Evolutionary conservation across 2,113 vertebrate species (phyloP).

Genomic region (Paralichthys olivaceus): DNA sequence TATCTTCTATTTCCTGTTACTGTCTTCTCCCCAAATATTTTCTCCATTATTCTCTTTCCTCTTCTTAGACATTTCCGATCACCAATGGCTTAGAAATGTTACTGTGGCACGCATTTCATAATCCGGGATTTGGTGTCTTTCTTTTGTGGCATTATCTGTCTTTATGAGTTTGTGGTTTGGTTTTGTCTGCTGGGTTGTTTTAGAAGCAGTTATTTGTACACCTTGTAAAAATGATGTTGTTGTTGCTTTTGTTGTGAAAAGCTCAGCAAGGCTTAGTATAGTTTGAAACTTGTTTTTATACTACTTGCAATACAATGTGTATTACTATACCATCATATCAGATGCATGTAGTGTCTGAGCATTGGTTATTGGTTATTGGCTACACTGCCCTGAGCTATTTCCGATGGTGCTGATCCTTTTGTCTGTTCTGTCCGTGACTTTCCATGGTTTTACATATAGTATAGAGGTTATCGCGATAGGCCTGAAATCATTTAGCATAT

Average conservation of each 20-base stretch:
- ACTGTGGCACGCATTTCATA: slow-evolving; percentile 4
- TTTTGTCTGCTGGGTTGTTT: slow-evolving; percentile 2
- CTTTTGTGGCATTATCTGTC: slow-evolving; percentile 11
- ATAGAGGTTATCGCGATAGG: no score
- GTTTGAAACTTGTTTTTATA: neutral
- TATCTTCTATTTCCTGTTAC: neutral
- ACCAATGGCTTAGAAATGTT: neutral
- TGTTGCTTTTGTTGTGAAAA: neutral
- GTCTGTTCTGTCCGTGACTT: no score
- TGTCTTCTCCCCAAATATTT: neutral
- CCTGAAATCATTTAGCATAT: no score
- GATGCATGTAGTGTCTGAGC: no score
- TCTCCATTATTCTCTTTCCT: neutral
- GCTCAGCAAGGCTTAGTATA: neutral
- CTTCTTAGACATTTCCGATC: neutral
- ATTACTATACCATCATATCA: no score
- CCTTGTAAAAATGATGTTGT: neutral
- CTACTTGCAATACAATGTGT: neutral
- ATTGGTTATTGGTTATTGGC: no score
- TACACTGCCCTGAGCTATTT: no score
- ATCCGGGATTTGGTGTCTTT: neutral
- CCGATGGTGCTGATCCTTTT: no score
- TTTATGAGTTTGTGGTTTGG: slow-evolving; percentile 4
- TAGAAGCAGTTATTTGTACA: neutral
- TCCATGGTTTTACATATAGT: no score